phyloP scores from a whole-genome alignment of 2,113 vertebrate species.

The Scatophagus argus region DNA sequence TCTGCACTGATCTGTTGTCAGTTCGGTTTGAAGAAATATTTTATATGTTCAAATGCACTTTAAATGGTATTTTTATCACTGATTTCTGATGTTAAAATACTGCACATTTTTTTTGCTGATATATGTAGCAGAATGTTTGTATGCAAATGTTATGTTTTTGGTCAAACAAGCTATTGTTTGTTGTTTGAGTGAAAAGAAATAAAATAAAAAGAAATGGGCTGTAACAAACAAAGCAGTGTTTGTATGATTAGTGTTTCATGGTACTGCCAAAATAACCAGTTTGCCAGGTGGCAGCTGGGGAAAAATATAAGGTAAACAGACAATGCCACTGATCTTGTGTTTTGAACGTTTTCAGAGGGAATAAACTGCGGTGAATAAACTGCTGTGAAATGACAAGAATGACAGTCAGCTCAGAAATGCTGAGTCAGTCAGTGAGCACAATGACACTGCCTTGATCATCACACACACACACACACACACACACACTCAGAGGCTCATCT shows the following conservation, averaged over 20 bases:
- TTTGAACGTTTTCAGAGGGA: constrained; percentile 44
- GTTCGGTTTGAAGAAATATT: neutral
- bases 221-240: constrained; percentile 20
- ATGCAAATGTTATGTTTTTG: neutral
- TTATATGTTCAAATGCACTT: neutral
- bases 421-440: constrained; percentile 71
- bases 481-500: constrained; percentile 29
- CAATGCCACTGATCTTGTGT: constrained; percentile 38
- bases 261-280: constrained; percentile 42
- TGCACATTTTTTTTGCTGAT: neutral
- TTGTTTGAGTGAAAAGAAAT: neutral
- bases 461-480: constrained; percentile 13
- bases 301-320: constrained; percentile 48
- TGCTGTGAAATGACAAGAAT: constrained; percentile 50
- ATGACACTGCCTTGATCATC: constrained; percentile 56
- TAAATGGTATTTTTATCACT: neutral
- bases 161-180: neutral
- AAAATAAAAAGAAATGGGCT: neutral
- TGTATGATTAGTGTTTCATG: constrained; percentile 19
- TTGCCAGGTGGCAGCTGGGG: constrained; percentile 54
- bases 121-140: neutral
- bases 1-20: neutral
- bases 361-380: constrained; percentile 31
- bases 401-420: constrained; percentile 55
- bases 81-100: neutral